Base-by-base conservation (phyloP, 2,113 vertebrate genomes). In the Phycodurus eques region DNA sequence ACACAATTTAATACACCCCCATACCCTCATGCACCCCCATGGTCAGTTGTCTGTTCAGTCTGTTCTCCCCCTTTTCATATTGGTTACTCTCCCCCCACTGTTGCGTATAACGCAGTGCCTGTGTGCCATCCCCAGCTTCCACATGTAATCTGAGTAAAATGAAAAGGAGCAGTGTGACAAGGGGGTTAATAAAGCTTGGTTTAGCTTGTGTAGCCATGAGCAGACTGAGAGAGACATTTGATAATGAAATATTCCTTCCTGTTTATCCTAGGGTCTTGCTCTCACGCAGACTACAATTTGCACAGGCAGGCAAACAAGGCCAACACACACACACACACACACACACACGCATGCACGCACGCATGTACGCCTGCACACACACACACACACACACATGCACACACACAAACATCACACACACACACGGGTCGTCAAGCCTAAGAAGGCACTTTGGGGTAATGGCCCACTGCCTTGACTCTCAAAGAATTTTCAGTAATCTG, bases 401-500 rank as follows among this genome's bases (percentile, higher is more conserved):
- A 7, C 39, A 64, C 27, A 47, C 19, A 3, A 49, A 46, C 57
- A 56, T 14, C n/a, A 64, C 56, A 65, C 64, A 68, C 39, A 49
- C 53, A 14, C 9, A 11, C 51, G 63, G 6, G 6, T 4, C 6
- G 8, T 14, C 14, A 49, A 79, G 63, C 72, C 51, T 79, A 81
- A 80, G 66, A 73, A 80, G 83, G 80, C 83, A 84, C 80, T 87
- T 85, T 84, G 72, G 77, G 83, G 80, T 87, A 89, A 89, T 89
- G 86, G 83, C 81, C 83, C 76, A 73, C 73, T 85, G 82, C 85
- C 75, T 85, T 85, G 86, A 81, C 82, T 85, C 84, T 83, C 86
- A 81, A 87, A 76, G 80, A 88, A 88, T 85, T 82, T 84, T 82
- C 86, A 76, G 74, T 90, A 88, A 89, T 89, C 84, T 89, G 80